Percentiles rank a stretch among this genome's conserved stretches.
These are phyloP conservation scores for Spea multiplicata DNA, from an alignment of 2,113 vertebrate genomes.

Conservation along the genomic window DNA sequence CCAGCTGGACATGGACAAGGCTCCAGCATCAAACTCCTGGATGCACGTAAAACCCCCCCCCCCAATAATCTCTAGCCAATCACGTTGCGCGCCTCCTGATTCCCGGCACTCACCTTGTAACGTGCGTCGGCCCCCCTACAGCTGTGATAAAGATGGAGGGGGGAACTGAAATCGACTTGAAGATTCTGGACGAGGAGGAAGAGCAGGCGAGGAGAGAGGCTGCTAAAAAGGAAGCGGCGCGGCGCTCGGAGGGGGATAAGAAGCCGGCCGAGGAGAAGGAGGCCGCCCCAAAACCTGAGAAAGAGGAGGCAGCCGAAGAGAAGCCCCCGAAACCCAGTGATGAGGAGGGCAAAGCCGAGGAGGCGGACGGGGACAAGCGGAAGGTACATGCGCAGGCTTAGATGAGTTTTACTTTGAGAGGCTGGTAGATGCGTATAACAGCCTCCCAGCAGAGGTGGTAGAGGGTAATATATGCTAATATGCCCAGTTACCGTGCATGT, in stretches of 20 bases:
- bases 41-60: slow-evolving; percentile 70
- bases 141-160: slow-evolving; percentile 96
- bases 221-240: slow-evolving; percentile 52
- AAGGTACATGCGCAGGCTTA: slow-evolving; percentile 62
- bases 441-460: no score
- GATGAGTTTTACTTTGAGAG: neutral
- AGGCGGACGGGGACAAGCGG: slow-evolving; percentile 67
- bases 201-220: slow-evolving; percentile 65
- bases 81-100: neutral
- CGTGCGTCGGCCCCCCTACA: slow-evolving; percentile 44
- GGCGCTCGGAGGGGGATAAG: slow-evolving; percentile 52
- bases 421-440: no score
- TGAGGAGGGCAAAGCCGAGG: slow-evolving; percentile 61
- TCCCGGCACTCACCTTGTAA: neutral
- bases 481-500: neutral
- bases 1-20: slow-evolving; percentile 83
- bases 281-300: slow-evolving; percentile 62
- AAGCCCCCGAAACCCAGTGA: slow-evolving; percentile 58
- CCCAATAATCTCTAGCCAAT: neutral
- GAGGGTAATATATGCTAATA: neutral
- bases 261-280: slow-evolving; percentile 63
- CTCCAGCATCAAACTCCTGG: slow-evolving; percentile 79
- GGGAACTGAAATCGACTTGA: slow-evolving; percentile 82
- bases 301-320: slow-evolving; percentile 54
- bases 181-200: slow-evolving; percentile 86